These are phyloP conservation scores for Rana temporaria DNA, from an alignment of 2,113 vertebrate genomes.

Conservation along the genomic window DNA sequence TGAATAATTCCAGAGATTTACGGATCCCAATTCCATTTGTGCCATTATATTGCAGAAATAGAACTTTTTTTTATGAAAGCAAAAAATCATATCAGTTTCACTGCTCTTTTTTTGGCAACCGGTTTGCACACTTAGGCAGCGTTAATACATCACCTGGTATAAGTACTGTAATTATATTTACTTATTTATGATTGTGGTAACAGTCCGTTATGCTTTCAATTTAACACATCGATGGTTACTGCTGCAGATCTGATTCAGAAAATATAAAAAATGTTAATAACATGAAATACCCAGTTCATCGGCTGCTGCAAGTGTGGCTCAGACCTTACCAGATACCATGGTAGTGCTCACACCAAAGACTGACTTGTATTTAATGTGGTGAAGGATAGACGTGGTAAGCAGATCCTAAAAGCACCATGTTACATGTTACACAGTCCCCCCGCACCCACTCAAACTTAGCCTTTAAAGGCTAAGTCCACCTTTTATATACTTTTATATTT, in stretches of 20 bases:
- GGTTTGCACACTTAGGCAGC: slow-evolving; percentile 18
- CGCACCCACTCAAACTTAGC: no score
- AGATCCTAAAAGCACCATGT: no score
- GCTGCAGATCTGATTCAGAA: slow-evolving; percentile 42
- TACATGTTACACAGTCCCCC: no score
- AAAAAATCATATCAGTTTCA: slow-evolving; percentile 46
- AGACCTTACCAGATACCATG: not conserved
- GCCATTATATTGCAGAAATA: slow-evolving; percentile 37
- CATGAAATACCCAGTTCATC: slow-evolving; percentile 34
- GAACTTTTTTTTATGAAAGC: slow-evolving; percentile 41
- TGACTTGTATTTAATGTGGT: no score
- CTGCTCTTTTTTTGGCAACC: slow-evolving; percentile 30
- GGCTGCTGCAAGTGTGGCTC: not conserved
- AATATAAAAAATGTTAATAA: slow-evolving; percentile 57
- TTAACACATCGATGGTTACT: slow-evolving; percentile 54
- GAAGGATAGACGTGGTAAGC: no score
- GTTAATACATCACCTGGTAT: slow-evolving; percentile 49
- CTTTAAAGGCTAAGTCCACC: no score
- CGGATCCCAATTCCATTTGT: slow-evolving; percentile 26
- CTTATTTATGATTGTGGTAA: slow-evolving; percentile 56
- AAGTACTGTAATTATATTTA: slow-evolving; percentile 54
- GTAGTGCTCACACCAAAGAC: not conserved
- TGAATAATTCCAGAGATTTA: slow-evolving; percentile 40
- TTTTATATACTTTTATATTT: no score
- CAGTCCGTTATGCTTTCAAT: slow-evolving; percentile 53